phyloP scores from a whole-genome alignment of 2,888 invertebrate genomes.

The Mesodorylaimus sp. region DNA sequence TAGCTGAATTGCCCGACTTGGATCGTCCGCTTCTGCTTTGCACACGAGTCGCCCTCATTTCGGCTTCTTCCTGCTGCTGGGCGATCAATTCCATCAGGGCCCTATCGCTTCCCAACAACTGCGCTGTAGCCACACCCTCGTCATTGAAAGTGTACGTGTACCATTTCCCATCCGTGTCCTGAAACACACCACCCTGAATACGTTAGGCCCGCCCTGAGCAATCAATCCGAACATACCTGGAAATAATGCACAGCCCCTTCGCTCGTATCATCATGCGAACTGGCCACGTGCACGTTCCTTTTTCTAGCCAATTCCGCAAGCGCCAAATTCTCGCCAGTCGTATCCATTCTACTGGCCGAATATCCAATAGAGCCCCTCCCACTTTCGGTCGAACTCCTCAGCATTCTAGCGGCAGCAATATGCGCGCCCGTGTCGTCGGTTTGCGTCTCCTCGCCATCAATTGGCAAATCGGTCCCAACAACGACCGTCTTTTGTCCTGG shows the following conservation, averaged over 20 bases:
- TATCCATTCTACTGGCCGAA: background rate
- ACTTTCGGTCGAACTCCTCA: too few relatives aligned
- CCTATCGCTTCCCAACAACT: slow-evolving; percentile 19
- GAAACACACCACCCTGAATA: slow-evolving; percentile 20
- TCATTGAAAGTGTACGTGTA: slow-evolving; percentile 68
- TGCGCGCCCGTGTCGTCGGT: too few relatives aligned
- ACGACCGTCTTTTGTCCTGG: too few relatives aligned
- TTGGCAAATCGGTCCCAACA: too few relatives aligned
- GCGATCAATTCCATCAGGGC: slow-evolving; percentile 5
- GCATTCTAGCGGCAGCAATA: too few relatives aligned
- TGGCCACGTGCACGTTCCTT: slow-evolving; percentile 48
- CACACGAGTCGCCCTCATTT: background rate
- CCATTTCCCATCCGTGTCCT: slow-evolving; percentile 45
- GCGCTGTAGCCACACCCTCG: slow-evolving; percentile 40
- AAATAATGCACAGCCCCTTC: slow-evolving; percentile 70
- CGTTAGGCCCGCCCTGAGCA: too few relatives aligned
- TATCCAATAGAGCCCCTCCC: background rate
- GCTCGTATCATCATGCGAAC: slow-evolving; percentile 57
- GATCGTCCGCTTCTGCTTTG: slow-evolving; percentile 3
- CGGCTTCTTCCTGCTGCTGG: too few relatives aligned
- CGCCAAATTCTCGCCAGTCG: slow-evolving; percentile 12
- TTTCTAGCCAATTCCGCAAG: slow-evolving; percentile 23
- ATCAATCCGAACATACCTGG: slow-evolving; percentile 43
- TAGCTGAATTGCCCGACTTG: slow-evolving; percentile 15
- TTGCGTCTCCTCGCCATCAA: too few relatives aligned